Evolutionary conservation across 2,797 vertebrate species (phyloP), one percentile per base, ranked within the genome.

Genomic region (Tokudaia tokunoshimensis): DNA sequence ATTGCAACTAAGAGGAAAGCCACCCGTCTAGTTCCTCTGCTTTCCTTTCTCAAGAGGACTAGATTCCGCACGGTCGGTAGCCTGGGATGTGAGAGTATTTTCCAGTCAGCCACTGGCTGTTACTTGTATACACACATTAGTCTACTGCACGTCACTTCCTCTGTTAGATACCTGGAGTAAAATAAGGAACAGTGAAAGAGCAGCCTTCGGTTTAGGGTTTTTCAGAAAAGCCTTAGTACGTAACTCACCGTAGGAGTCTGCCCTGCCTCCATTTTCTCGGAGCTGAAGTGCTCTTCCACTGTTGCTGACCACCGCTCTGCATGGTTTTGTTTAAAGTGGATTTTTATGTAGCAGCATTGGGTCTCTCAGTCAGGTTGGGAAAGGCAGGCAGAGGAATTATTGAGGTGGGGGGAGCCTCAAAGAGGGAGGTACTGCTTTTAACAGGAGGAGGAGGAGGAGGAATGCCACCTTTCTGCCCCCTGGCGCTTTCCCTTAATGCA

Each of bases 331-430:
- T 87, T 50, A 34, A 41, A 41, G 4, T 74, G 57, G 10, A 4
- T 67, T 89, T 95, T 94, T 85, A 59, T 82, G 88, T 80, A 86
- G 82, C 61, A 50, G 70, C 29, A 29, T 29, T 37, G 57, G 29
- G 61, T 41, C 34, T 84, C 47, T 57, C 67, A 20, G 87, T 80
- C 65, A 82, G 29, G 65, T 41, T 92, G 31, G 37, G 55, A 37
- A 83, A 81, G 80, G 63, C n/a, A 74, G n/a, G 85, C 19, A 15
- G 4, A 59, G 34, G 59, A 65, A 29, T 76, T n/a, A 52, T 37
- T 57, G 50, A 4, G 47, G 34, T 1, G 65, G 15, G 24, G 20
- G 22, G 59, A 19, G 59, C 67, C 55, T 20, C 6, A 72, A 75
- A 76, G 81, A 87, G 88, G 81, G 52, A 72, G 70, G 41, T 55